phyloP scores from a whole-genome alignment of 2,888 invertebrate species.

The Macrosiphum euphorbiae region DNA sequence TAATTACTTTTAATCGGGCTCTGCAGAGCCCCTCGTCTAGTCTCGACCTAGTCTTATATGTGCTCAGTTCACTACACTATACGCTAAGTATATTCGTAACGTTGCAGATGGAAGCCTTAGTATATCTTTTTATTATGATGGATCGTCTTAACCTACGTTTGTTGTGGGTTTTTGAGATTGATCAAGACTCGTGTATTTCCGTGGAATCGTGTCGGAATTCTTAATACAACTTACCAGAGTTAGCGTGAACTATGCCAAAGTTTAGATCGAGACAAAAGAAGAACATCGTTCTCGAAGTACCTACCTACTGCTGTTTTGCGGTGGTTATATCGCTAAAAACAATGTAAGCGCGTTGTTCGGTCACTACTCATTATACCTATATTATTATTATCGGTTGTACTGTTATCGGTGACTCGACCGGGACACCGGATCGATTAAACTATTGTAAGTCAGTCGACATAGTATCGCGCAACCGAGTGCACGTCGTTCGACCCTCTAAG shows the following conservation, averaged over 20 bases:
- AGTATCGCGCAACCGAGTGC: too few species aligned
- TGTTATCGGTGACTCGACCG: too few species aligned
- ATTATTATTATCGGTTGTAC: too few species aligned
- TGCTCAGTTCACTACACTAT: neutral
- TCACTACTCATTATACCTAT: slow-evolving; percentile 42
- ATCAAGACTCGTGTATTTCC: neutral
- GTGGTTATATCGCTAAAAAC: neutral
- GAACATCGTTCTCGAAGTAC: neutral
- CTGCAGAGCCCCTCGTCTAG: too few species aligned
- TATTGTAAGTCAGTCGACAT: too few species aligned
- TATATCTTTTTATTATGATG: neutral
- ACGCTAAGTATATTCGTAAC: neutral
- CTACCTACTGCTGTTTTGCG: neutral
- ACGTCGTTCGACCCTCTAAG: too few species aligned
- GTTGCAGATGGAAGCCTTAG: neutral
- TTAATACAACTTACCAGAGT: neutral
- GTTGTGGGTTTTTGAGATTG: neutral
- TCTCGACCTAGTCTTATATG: too few species aligned
- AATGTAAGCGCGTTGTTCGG: neutral
- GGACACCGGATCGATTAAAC: too few species aligned
- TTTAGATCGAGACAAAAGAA: neutral
- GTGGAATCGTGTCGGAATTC: neutral
- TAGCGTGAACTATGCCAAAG: neutral
- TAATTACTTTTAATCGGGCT: too few species aligned
- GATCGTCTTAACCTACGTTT: neutral